Base-by-base conservation (phyloP, 2,888 invertebrate species). In the Zaprionus obscuricornis region DNA sequence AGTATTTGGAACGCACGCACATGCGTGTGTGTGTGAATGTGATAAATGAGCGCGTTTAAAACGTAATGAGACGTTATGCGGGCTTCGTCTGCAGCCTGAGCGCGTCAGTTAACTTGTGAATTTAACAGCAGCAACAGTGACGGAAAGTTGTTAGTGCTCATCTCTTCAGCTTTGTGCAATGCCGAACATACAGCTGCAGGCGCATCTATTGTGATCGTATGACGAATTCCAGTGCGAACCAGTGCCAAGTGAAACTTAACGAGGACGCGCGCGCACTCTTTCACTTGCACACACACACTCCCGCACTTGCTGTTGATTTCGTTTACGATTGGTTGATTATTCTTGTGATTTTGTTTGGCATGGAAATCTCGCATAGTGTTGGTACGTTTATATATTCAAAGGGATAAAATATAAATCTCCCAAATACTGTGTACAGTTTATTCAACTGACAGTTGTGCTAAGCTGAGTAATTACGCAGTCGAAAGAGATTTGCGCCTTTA, bases 51-150 rank as follows among this genome's bases (percentile, higher is more conserved):
- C 8, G 26, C 2, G 26, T n/a, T n/a, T n/a, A 8, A 37, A 62
- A 37, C 62, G 66, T 71, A 66, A 66, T 29, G 43, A 14, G 17
- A 29, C 72, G 47, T 45, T 27, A 55, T 71, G 67, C 51, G 60
- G 52, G 60, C 43, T 55, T 57, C 36, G 13, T 4, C 17, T 11
- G 37, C 33, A 16, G 13, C 16, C 20, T 17, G 27, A 29, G 51
- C 24, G 51, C 24, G 16, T 71, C 55, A 68, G 69, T 66, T 24
- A 33, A 13, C 27, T 51, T 13, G 11, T 16, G 33, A 49, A 49
- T 42, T 46, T 46, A 50, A 46, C 16, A 37, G 49, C 39, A 27
- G 49, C 45, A 24, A 24, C 5, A 24, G 5, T 24, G 8, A 8
- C 8, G 4, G 24, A 6, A 4, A 8, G 24, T 24, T 37, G 51